Conservation (phyloP, 2,797 vertebrate species). For the Sandelia bainsii region DNA sequence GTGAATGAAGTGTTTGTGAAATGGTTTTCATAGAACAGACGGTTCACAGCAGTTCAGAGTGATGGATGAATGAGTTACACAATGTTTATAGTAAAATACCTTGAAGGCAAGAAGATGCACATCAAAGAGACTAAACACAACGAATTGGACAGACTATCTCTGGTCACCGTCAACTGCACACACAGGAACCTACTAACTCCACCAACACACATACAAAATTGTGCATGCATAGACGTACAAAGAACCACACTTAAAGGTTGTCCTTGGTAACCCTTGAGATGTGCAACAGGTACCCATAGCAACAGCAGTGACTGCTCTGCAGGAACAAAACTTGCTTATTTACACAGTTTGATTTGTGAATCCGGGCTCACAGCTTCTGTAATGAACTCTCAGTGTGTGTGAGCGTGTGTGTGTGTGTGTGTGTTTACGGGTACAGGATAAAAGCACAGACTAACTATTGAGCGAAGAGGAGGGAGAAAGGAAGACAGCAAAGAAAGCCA, state of each 20-base stretch:
- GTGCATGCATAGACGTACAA: conserved; percentile 33
- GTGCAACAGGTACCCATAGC: conserved; percentile 71
- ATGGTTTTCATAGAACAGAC: conserved; percentile 4
- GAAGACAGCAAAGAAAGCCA: neutral
- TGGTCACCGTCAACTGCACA: conserved; percentile 53
- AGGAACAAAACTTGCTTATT: conserved; percentile 72
- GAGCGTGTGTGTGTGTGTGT: neutral
- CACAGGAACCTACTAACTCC: neutral
- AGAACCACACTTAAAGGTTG: conserved; percentile 58
- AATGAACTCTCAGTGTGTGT: conserved; percentile 36
- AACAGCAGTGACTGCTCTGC: conserved; percentile 60
- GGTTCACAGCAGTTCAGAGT: conserved; percentile 1
- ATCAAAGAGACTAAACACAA: conserved; percentile 36
- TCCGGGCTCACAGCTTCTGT: conserved; percentile 61
- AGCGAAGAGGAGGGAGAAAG: neutral
- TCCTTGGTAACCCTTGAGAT: conserved; percentile 73
- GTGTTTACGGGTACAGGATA: conserved; percentile 1
- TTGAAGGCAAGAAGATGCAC: conserved; percentile 24
- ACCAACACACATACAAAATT: conserved; percentile 28
- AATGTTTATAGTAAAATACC: conserved; percentile 19
- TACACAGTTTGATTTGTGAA: conserved; percentile 79
- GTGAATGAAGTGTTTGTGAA: neutral
- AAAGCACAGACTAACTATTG: neutral
- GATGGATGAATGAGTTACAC: conserved; percentile 21
- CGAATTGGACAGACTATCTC: conserved; percentile 33